Evolutionary conservation across 1,140 invertebrate genomes (phyloP).

Genomic region (Tetragonula clypearis): DNA sequence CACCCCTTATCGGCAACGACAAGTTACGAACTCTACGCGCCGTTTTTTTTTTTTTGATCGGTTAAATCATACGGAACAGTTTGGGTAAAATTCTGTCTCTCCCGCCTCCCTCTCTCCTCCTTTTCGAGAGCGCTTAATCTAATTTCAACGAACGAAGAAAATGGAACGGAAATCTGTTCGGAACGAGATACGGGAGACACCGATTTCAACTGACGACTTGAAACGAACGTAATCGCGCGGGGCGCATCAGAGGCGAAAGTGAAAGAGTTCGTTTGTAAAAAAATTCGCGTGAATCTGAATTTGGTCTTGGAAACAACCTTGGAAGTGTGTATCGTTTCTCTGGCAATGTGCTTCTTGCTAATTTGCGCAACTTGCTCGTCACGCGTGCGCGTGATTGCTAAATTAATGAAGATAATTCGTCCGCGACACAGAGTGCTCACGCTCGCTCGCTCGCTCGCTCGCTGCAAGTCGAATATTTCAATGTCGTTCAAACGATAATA

Average conservation of each 20-base stretch:
- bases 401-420: neutral
- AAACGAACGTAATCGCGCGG: neutral
- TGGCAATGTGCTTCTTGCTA: neutral
- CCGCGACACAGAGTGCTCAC: no score
- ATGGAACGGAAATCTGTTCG: neutral
- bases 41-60: neutral
- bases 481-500: neutral
- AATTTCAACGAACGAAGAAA: neutral
- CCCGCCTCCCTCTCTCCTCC: neutral
- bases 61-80: neutral
- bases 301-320: neutral
- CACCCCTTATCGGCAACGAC: no score
- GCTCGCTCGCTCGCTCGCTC: no score
- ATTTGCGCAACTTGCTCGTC: neutral
- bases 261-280: neutral
- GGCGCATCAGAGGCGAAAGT: no score
- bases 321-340: neutral
- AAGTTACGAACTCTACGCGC: neutral
- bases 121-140: neutral
- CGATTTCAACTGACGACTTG: neutral
- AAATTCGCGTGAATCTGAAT: neutral
- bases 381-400: no score
- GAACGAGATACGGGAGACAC: neutral
- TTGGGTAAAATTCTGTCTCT: neutral
- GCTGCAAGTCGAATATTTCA: neutral